These are phyloP conservation scores for Morpho achilles DNA, from an alignment of 2,888 invertebrate species.

Conservation along the genomic window DNA sequence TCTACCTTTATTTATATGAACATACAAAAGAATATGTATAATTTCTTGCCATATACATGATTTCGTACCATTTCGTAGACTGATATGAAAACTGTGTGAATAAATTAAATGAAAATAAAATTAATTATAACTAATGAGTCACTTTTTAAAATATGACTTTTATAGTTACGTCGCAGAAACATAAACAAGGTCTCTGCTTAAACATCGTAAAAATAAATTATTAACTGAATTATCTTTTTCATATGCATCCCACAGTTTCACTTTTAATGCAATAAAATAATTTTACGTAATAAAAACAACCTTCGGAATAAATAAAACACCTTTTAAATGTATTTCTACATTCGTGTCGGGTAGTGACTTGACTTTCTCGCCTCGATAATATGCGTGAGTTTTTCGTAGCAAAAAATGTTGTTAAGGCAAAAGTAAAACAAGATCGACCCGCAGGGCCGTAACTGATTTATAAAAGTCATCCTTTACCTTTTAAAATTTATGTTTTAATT, in stretches of 20 bases:
- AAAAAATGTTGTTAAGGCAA: conserved; percentile 52
- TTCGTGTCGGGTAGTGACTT: conserved; percentile 41
- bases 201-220: not conserved
- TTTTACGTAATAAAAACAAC: conserved; percentile 19
- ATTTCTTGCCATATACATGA: no score
- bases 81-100: no score
- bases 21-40: no score
- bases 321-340: conserved; percentile 31
- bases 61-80: no score
- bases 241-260: conserved; percentile 9
- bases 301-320: conserved; percentile 16
- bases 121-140: not conserved
- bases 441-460: conserved; percentile 25
- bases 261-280: conserved; percentile 15
- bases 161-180: not conserved
- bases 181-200: not conserved
- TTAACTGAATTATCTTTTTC: conserved; percentile 9
- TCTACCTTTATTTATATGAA: no score
- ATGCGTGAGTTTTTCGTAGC: conserved; percentile 49
- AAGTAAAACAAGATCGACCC: conserved; percentile 46
- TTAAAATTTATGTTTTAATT: conserved; percentile 7
- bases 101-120: not conserved
- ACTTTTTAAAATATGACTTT: not conserved
- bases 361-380: conserved; percentile 52
- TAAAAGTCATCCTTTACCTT: conserved; percentile 9